Base-by-base conservation (phyloP, 2,888 invertebrate genomes). In the Tenthredo scrophulariae region DNA sequence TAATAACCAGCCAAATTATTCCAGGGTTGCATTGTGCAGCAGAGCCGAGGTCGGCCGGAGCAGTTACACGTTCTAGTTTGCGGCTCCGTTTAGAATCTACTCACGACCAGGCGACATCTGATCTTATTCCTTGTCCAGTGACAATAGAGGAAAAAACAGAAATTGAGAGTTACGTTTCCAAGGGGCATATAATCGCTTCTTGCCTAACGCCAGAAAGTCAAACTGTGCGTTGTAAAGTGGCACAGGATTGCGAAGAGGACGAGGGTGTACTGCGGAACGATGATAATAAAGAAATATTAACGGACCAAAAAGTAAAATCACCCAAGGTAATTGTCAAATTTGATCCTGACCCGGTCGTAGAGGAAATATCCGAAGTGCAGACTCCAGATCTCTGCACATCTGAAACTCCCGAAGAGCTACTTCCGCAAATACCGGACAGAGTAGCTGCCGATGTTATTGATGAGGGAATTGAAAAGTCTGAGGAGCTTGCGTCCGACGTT, bases 11-110 rank as follows among this genome's bases (percentile, higher is more conserved):
- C 29, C 46, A 5, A 22, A 75, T 80, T 62, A 10, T 80, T 43
- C n/a, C 22, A 83, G 83, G 91, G 22, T 85, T 91, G 33, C 92
- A 92, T 75, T 92, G 91, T 72, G 90, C 91, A 54, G 87, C 88
- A 18, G 92, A 92, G 84, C 89, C 90, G n/a, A 89, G 92, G 87
- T 90, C 91, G 18, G 90, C 91, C 9, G 92, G 92, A n/a, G 92
- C 92, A 6, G 92, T 92, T 5, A 92, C 92, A 0, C 89, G 92
- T 65, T 92, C 92, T 70, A 92, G 92, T 89, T 88, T 92, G 74
- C 91, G 92, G 84, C 86, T 92, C 40, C 89, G 92, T 62, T 84
- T 91, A 79, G 92, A 92, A 85, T 88, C 91, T 18, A 90, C 85
- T 74, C 87, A 88, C 40, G 92, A 92, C 74, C 90, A 91, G 80